Evolutionary conservation across 2,888 invertebrate genomes (phyloP).

Genomic region (Aporophyla nigra): DNA sequence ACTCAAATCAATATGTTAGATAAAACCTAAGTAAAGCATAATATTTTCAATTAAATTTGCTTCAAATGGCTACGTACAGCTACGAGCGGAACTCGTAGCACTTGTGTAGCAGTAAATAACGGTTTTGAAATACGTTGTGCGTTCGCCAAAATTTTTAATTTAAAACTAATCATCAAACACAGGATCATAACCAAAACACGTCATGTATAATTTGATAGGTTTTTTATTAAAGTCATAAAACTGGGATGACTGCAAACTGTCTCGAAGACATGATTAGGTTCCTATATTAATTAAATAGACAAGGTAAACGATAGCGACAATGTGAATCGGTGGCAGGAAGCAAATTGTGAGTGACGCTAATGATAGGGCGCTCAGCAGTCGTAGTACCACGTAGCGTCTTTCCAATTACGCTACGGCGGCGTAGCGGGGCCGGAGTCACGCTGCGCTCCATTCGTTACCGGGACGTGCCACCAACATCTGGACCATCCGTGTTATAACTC

Average conservation of each 20-base stretch:
- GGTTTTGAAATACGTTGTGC: background rate
- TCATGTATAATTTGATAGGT: background rate
- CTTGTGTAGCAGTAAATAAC: constrained; percentile 27
- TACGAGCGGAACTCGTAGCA: constrained; percentile 37
- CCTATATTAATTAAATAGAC: constrained; percentile 68
- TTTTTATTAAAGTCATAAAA: background rate
- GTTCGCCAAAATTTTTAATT: background rate
- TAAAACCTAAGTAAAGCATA: background rate
- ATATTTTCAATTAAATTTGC: constrained; percentile 13
- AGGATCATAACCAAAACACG: background rate
- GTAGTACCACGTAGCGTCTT: constrained; percentile 78
- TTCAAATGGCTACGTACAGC: constrained; percentile 26
- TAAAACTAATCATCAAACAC: background rate
- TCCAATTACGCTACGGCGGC: constrained; percentile 84
- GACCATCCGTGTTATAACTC: constrained; percentile 78
- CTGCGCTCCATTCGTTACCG: constrained; percentile 87
- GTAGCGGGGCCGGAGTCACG: constrained; percentile 80
- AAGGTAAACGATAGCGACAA: constrained; percentile 65
- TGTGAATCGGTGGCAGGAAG: constrained; percentile 73
- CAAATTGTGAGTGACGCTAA: constrained; percentile 90
- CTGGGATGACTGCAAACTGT: constrained; percentile 20
- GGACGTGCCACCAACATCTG: constrained; percentile 87
- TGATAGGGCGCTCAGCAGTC: constrained; percentile 85
- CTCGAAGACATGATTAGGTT: constrained; percentile 56
- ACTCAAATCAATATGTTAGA: background rate